Percentiles rank a stretch among this genome's conserved stretches.
phyloP scores from a whole-genome alignment of 2,888 invertebrate genomes.

The Stramonita haemastoma region DNA sequence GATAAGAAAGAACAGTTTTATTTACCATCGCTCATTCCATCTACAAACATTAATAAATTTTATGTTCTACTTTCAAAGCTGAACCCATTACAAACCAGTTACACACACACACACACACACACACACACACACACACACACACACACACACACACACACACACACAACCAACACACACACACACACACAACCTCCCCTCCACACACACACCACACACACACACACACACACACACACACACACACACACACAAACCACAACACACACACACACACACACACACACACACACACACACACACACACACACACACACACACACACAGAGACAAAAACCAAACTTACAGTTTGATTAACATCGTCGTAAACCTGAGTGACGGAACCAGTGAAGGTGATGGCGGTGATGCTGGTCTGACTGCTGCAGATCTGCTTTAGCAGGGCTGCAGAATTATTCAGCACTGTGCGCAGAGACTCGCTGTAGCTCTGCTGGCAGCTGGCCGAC shows the following conservation, averaged over 20 bases:
- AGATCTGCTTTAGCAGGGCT: background rate
- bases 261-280: background rate
- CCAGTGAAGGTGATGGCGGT: background rate
- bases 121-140: constrained; percentile 10
- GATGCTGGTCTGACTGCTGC: background rate
- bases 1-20: too few relatives aligned
- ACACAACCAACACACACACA: background rate
- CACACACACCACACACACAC: background rate
- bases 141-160: constrained; percentile 16
- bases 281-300: too few relatives aligned
- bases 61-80: too few relatives aligned
- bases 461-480: background rate
- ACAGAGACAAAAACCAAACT: background rate
- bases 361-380: too few relatives aligned
- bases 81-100: background rate
- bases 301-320: background rate
- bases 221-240: background rate
- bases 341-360: background rate
- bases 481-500: background rate
- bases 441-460: background rate
- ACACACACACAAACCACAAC: background rate
- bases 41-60: too few relatives aligned
- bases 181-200: too few relatives aligned
- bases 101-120: constrained; percentile 13
- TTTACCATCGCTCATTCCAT: too few relatives aligned